A percentile compares a stretch with the other conserved stretches of the same genome.
phyloP scores from a whole-genome alignment of 1,140 invertebrate species.

The Vanessa atalanta region DNA sequence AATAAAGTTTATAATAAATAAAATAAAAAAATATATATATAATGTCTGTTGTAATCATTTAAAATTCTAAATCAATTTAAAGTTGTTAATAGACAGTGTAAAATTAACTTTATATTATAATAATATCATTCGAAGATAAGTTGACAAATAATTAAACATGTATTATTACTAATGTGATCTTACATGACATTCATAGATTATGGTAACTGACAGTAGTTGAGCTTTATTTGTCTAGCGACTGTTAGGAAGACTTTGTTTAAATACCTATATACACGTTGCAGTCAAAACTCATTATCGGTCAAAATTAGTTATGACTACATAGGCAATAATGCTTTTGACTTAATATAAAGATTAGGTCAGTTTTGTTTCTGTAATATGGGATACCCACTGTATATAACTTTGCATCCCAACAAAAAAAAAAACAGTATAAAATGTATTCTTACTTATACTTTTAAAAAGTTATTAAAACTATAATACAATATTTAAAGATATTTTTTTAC shows the following conservation, averaged over 20 bases:
- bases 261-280: slow-evolving; percentile 30
- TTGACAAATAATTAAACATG: slow-evolving; percentile 48
- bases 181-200: slow-evolving; percentile 52
- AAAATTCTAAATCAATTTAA: not conserved
- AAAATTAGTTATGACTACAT: too few species aligned
- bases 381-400: too few species aligned
- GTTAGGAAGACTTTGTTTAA: slow-evolving; percentile 34
- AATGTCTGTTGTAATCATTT: not conserved
- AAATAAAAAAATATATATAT: too few species aligned
- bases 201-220: slow-evolving; percentile 58
- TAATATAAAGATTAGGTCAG: too few species aligned
- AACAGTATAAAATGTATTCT: too few species aligned
- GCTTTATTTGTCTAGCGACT: slow-evolving; percentile 49
- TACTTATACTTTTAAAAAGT: too few species aligned
- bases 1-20: too few species aligned
- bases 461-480: too few species aligned
- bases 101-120: slow-evolving; percentile 41
- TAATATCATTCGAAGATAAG: slow-evolving; percentile 45
- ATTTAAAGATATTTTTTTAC: too few species aligned
- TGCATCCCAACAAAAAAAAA: too few species aligned
- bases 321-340: not conserved
- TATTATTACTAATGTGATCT: slow-evolving; percentile 54
- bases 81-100: slow-evolving; percentile 20
- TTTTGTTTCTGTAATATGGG: too few species aligned
- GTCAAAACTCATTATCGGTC: too few species aligned